phyloP scores from a whole-genome alignment of 1,140 invertebrate genomes.

The Drosophila nikananu region DNA sequence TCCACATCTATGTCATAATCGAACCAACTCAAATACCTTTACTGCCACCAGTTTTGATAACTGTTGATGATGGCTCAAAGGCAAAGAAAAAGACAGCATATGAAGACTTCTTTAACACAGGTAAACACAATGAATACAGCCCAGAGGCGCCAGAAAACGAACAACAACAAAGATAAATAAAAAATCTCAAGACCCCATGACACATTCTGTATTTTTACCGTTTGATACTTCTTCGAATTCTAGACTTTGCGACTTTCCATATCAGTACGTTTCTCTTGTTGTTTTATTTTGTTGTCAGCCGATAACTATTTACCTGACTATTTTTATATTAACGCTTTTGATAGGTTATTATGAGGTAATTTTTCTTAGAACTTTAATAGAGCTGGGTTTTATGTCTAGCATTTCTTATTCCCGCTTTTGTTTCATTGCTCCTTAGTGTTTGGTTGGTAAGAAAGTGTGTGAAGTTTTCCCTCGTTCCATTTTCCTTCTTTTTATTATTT shows the following conservation, averaged over 20 bases:
- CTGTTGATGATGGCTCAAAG: constrained; percentile 31
- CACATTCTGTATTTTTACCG: constrained; percentile 50
- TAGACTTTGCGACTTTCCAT: constrained; percentile 21
- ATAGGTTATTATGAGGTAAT: constrained; percentile 35
- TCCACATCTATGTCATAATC: constrained; percentile 22
- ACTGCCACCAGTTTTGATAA: constrained; percentile 35
- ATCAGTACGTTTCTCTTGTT: constrained; percentile 13
- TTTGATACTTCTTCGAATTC: constrained; percentile 18
- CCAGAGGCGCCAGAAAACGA: constrained; percentile 34
- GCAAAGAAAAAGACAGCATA: background rate
- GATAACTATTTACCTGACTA: constrained; percentile 32
- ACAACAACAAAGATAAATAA: background rate
- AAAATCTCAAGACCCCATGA: constrained; percentile 36
- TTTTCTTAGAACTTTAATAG: constrained; percentile 13
- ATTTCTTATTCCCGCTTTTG: constrained; percentile 26
- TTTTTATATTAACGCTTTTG: constrained; percentile 31
- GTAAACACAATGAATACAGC: constrained; percentile 34
- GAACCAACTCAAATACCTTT: constrained; percentile 16
- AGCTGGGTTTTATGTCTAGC: background rate
- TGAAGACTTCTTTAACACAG: constrained; percentile 9
- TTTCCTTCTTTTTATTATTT: constrained; percentile 38
- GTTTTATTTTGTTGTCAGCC: constrained; percentile 10
- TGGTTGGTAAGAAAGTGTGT: background rate
- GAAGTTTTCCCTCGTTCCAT: constrained; percentile 13
- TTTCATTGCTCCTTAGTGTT: constrained; percentile 23